phyloP scores from a whole-genome alignment of 2,113 vertebrate genomes.

The Notechis scutatus region DNA sequence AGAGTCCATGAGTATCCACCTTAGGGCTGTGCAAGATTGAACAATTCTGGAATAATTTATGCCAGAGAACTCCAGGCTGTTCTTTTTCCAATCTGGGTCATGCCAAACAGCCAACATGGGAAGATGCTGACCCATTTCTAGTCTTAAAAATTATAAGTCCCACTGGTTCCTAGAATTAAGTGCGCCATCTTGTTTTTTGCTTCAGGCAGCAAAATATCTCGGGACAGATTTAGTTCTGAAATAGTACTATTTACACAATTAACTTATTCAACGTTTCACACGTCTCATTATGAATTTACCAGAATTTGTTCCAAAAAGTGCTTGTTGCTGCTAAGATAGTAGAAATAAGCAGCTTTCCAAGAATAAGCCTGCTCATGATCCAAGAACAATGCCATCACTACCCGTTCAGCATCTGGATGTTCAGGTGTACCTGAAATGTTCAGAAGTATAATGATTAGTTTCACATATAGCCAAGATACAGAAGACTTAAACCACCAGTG shows the following conservation, averaged over 20 bases:
- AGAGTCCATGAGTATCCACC: background rate
- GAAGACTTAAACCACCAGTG: background rate
- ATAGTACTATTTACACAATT: background rate
- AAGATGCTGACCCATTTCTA: background rate
- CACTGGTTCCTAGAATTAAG: background rate
- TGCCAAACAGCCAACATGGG: background rate
- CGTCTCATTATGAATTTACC: constrained; percentile 68
- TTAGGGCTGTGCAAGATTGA: background rate
- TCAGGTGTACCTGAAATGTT: constrained; percentile 54
- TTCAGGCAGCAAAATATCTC: background rate
- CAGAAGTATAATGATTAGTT: constrained; percentile 19
- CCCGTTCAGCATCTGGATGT: constrained; percentile 62
- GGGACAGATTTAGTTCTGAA: background rate
- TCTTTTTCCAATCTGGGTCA: background rate
- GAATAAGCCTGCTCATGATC: constrained; percentile 70
- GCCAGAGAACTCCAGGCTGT: background rate
- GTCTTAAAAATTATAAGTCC: background rate
- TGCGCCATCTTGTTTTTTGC: background rate
- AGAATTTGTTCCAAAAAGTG: constrained; percentile 95
- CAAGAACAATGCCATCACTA: constrained; percentile 80
- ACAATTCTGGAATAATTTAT: background rate
- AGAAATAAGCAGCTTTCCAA: constrained; percentile 90
- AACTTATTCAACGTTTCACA: background rate
- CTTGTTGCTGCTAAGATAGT: constrained; percentile 86
- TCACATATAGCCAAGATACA: background rate